phyloP scores from a whole-genome alignment of 2,113 vertebrate genomes.

The Carettochelys insculpta region DNA sequence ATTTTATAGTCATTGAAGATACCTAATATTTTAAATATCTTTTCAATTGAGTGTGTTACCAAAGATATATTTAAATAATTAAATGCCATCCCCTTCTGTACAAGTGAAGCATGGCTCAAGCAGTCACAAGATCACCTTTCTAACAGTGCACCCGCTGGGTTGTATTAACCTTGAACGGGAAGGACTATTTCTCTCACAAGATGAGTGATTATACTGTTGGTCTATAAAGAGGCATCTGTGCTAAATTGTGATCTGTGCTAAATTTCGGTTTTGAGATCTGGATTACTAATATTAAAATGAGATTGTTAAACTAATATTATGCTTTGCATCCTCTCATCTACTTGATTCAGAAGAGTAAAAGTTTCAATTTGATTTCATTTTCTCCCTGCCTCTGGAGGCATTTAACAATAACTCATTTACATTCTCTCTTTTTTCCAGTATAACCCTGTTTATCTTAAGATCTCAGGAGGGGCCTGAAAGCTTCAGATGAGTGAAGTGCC shows the following conservation, averaged over 20 bases:
- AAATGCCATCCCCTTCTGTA: background rate
- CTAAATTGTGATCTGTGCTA: background rate
- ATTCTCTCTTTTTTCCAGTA: background rate
- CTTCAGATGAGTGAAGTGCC: background rate
- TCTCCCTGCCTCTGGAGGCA: background rate
- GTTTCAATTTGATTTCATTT: background rate
- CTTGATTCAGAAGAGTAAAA: background rate
- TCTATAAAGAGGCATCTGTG: background rate
- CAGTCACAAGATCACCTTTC: conserved; percentile 28
- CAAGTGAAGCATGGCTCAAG: background rate
- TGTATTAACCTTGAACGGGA: conserved; percentile 14
- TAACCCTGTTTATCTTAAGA: background rate
- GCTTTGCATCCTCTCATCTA: background rate
- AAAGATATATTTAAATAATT: conserved; percentile 2
- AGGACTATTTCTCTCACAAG: conserved; percentile 19
- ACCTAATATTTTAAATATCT: background rate
- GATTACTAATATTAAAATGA: background rate
- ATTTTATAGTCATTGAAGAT: background rate
- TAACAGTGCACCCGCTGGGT: conserved; percentile 17
- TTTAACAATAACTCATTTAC: background rate
- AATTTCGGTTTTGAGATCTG: background rate
- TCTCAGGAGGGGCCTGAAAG: background rate
- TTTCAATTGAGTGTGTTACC: background rate
- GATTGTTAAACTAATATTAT: background rate
- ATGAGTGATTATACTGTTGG: background rate